Evolutionary conservation across 1,140 invertebrate species (phyloP).

Genomic region (Drosophila melanica): DNA sequence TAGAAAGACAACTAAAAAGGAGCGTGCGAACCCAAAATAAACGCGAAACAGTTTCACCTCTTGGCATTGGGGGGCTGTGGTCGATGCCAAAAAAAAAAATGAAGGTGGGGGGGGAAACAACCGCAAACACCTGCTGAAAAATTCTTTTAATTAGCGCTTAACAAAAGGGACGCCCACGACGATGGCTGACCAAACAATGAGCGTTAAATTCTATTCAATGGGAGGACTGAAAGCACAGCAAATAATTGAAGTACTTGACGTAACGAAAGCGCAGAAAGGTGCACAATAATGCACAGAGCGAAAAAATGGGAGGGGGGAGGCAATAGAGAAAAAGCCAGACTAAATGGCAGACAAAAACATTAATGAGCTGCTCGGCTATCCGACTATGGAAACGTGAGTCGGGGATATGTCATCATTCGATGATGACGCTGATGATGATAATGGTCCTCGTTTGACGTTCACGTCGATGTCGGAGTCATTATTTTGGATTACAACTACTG

Average conservation of each 20-base stretch:
- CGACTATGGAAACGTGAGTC: constrained; percentile 14
- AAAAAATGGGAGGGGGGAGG: constrained; percentile 30
- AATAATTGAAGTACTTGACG: constrained; percentile 76
- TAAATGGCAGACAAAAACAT: constrained; percentile 37
- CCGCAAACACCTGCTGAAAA: constrained; percentile 77
- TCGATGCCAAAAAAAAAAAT: neutral
- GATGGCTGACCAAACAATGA: constrained; percentile 62
- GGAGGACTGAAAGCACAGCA: constrained; percentile 72
- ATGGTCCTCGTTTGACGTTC: constrained; percentile 22
- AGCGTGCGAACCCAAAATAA: constrained; percentile 28
- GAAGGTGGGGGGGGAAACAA: constrained; percentile 25
- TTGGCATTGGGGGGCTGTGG: neutral
- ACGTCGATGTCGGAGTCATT: constrained; percentile 3
- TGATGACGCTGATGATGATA: neutral
- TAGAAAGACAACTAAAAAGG: constrained; percentile 43
- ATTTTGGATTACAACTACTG: neutral
- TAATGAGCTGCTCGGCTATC: constrained; percentile 32
- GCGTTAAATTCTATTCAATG: constrained; percentile 80
- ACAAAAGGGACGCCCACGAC: constrained; percentile 56
- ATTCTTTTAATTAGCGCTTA: constrained; percentile 77
- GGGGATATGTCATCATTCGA: constrained; percentile 30
- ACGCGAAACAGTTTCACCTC: constrained; percentile 14
- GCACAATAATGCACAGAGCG: neutral
- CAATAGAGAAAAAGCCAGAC: constrained; percentile 5
- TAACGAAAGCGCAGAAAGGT: constrained; percentile 28